Conservation (phyloP, 2,797 vertebrate species). For the Lemur catta region DNA sequence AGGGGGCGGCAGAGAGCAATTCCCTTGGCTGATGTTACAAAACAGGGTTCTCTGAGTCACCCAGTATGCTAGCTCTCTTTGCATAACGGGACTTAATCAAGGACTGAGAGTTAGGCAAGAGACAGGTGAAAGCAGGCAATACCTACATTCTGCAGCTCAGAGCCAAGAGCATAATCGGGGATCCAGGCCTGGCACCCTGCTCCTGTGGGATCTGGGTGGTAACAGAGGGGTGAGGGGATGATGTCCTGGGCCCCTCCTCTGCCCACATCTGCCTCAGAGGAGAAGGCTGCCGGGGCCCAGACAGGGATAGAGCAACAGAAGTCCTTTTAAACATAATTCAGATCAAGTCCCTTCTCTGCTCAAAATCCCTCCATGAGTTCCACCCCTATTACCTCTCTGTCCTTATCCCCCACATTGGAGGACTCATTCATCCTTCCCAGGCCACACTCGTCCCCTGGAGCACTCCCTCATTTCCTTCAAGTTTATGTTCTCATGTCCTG, state of each 20-base stretch:
- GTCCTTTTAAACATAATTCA: background rate
- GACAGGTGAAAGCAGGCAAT: rapidly evolving
- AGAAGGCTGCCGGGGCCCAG: background rate
- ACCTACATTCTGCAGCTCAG: background rate
- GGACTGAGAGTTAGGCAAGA: background rate
- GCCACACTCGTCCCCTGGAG: background rate
- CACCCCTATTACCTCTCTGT: background rate
- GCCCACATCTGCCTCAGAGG: background rate
- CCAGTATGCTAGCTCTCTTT: background rate
- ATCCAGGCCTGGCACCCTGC: background rate
- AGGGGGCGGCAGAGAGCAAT: background rate
- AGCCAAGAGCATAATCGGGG: background rate
- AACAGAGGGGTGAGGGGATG: background rate
- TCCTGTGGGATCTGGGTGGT: background rate
- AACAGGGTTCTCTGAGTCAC: background rate
- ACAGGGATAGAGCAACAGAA: background rate
- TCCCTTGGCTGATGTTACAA: background rate
- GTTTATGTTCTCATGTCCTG: background rate
- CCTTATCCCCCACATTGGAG: background rate
- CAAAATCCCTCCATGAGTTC: background rate
- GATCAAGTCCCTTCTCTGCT: background rate
- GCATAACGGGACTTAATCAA: background rate
- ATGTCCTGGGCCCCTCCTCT: too few relatives aligned
- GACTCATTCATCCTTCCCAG: background rate
- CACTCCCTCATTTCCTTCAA: background rate